phyloP scores from a whole-genome alignment of 2,797 vertebrate species.

The Gallinago solitaria region DNA sequence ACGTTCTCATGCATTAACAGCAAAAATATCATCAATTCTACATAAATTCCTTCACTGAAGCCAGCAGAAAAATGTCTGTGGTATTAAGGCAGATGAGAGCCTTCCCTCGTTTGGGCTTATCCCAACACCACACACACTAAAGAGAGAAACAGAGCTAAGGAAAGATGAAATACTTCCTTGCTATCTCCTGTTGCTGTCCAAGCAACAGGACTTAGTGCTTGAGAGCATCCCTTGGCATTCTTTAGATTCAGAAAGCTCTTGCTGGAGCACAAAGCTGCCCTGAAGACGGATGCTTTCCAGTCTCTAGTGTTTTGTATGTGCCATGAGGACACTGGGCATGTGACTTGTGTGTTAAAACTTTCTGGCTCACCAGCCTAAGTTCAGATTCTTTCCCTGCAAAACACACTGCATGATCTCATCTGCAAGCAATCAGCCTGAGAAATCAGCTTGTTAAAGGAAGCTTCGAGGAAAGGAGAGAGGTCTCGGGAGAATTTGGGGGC shows the following conservation, averaged over 20 bases:
- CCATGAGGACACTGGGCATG: constrained; percentile 47
- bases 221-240: background rate
- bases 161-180: constrained; percentile 63
- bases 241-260: background rate
- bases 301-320: background rate
- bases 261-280: background rate
- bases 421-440: constrained; percentile 74
- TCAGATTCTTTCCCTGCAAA: constrained; percentile 65
- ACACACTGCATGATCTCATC: constrained; percentile 69
- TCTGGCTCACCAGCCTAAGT: constrained; percentile 34
- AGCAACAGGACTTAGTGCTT: background rate
- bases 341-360: constrained; percentile 51
- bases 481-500: constrained; percentile 43
- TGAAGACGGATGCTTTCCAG: background rate
- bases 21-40: constrained; percentile 40
- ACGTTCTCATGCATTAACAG: constrained; percentile 41
- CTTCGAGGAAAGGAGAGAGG: constrained; percentile 70
- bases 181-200: constrained; percentile 13
- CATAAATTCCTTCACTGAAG: constrained; percentile 57
- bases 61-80: constrained; percentile 32
- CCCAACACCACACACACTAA: constrained; percentile 57
- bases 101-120: background rate
- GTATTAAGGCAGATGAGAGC: constrained; percentile 62
- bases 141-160: constrained; percentile 57
- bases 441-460: constrained; percentile 73